Percentiles rank a stretch among this genome's conserved stretches.
Evolutionary conservation across 2,113 vertebrate species (phyloP).

Genomic region (Nycticebus coucang): DNA sequence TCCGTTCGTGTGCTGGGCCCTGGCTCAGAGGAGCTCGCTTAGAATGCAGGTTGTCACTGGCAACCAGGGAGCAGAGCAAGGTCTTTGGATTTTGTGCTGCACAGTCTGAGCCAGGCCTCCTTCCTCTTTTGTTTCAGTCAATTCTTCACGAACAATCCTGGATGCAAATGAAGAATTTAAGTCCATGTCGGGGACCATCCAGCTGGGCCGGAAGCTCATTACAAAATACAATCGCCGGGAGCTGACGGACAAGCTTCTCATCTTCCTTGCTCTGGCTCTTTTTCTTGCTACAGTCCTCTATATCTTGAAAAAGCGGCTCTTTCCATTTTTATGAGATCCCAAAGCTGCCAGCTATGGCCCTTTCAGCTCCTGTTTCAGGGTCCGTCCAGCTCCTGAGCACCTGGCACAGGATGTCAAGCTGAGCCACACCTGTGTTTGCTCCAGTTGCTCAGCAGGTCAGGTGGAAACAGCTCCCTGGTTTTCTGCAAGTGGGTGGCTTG

Average conservation of each 20-base stretch:
- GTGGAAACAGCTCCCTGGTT: not conserved
- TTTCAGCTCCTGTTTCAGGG: not conserved
- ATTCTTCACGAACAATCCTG: slow-evolving; percentile 94
- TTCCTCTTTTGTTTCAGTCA: slow-evolving; percentile 86
- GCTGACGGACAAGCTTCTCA: slow-evolving; percentile 97
- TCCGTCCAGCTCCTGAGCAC: not conserved
- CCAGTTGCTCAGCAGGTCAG: not conserved
- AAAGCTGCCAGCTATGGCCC: not conserved
- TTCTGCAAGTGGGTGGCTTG: not conserved
- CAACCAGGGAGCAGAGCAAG: not conserved
- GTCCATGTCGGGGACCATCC: slow-evolving; percentile 97
- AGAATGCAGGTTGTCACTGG: not conserved
- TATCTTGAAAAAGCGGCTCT: slow-evolving; percentile 97
- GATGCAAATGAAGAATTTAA: slow-evolving; percentile 98
- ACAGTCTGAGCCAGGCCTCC: slow-evolving; percentile 16
- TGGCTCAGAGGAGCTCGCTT: not conserved
- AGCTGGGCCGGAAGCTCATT: slow-evolving; percentile 96
- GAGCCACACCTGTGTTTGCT: not conserved
- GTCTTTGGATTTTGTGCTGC: not conserved
- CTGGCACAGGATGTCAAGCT: not conserved
- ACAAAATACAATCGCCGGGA: slow-evolving; percentile 98
- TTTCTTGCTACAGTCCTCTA: slow-evolving; percentile 97
- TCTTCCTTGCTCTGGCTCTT: slow-evolving; percentile 95
- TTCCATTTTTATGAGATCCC: slow-evolving; percentile 90
- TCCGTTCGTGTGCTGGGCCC: not conserved